Evolutionary conservation across 2,113 vertebrate genomes (phyloP), one percentile per base, ranked within the genome.

Genomic region (Polyodon spathula): DNA sequence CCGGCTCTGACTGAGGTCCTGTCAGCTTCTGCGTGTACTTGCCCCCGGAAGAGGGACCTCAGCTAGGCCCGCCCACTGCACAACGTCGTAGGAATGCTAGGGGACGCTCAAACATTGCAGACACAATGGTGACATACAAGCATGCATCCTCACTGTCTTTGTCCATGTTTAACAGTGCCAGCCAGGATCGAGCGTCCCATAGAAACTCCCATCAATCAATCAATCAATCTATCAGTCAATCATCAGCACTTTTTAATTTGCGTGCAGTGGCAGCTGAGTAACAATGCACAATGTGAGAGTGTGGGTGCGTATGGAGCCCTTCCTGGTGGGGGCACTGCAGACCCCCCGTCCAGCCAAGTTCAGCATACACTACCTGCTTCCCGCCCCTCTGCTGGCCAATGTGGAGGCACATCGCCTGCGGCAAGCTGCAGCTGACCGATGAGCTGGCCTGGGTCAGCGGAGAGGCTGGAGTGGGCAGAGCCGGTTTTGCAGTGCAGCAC

Each of bases 391-490:
- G 68, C 67, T 98, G 95, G 95, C 71, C 83, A 11, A 81, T 87
- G 63, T 98, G 95, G 96, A 81, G 88, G 46, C 94, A 88, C 61
- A 94, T 98, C 4, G 94, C 94, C 16, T 98, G 96, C 54, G 94
- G 92, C 6, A 98, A 98, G 77, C 83, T 98, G 54, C 95, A 95
- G 83, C 74, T 98, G 38, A 67, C 79, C 38, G 88, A 88, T 54
- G 91, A 88, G 7, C 65, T 91, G 37, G 95, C 94, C 0, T 98
- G 96, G 96, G 85, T 98, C 16, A 0, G 73, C 84, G 16, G 69
- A 85, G 53, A 84, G 86, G 51, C 81, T 98, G 27, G 89, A 90
- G 68, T 81, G 92, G 89, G 94, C 94, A 1, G 94, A 97, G 71
- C 66, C 77, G 12, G 73, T 89, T 8, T 95, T 92, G 6, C 88